Base-by-base conservation (phyloP, 2,888 invertebrate species). In the Agapostemon virescens region DNA sequence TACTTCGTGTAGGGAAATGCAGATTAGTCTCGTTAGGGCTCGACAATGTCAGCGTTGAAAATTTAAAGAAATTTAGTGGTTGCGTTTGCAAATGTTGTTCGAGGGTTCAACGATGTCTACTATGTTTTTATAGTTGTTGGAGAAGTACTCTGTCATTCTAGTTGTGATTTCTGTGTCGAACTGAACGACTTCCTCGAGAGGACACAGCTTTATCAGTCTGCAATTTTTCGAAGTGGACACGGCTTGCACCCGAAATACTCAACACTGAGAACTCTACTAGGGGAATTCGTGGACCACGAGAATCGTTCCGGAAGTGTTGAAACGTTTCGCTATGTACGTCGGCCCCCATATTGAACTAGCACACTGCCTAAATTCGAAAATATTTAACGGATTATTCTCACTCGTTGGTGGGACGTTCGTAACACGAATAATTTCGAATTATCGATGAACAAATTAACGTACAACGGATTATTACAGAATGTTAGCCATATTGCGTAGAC, bases 211-310 rank as follows among this genome's bases (percentile, higher is more conserved):
- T 26, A 26, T 55, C 55, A n/a, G 55, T 26, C 55, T 2, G 55
- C 26, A 55, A 55, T 55, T 55, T 55, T 55, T 55, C 55, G 7
- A 17, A 55, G 55, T 55, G 55, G 26, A 55, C 55, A 40, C 20
- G 26, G n/a, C 20, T 63, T 33, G 36, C 23, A 45, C 42, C 26
- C 26, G 55, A 55, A 55, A 55, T 26, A 26, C 55, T 55, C 55
- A 15, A 55, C 55, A 15, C 26, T 7, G 55, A 55, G 55, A 55
- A 26, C 26, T 26, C 55, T 55, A 55, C 55, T 55, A 26, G 40
- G 11, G 2, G 17, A n/a, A n/a, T n/a, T 3, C 17, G 23, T n/a
- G 36, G 52, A n/a, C 33, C 36, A n/a, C 38, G 55, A 55, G 30
- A 15, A 33, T 40, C 52, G 11, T 15, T 40, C 45, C 45, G 40